phyloP scores from a whole-genome alignment of 2,797 vertebrate species.

The Aselliscus stoliczkanus region DNA sequence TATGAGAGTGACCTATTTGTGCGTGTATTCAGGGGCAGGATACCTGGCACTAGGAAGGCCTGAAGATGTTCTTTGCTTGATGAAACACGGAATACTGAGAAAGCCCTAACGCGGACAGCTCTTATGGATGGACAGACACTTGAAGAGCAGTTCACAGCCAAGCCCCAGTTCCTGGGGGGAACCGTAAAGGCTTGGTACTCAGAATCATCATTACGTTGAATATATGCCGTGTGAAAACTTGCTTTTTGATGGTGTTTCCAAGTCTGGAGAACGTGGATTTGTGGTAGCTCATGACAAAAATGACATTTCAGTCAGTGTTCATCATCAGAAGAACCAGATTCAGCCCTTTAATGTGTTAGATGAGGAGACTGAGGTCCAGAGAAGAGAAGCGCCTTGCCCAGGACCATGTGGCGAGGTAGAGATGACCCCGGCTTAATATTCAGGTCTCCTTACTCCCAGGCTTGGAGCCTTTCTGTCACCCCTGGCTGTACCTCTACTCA shows the following conservation, averaged over 20 bases:
- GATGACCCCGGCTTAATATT: not conserved
- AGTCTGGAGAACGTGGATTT: conserved; percentile 3
- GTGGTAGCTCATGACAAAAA: not conserved
- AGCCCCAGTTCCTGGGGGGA: not conserved
- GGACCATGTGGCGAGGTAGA: not conserved
- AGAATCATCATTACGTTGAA: not conserved
- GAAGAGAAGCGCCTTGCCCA: not conserved
- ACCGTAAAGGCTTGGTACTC: not conserved
- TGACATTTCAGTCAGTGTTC: not conserved
- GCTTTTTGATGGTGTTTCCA: not conserved
- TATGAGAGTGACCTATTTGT: not conserved
- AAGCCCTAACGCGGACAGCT: not conserved
- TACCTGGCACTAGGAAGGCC: not conserved
- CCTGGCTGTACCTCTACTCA: not conserved
- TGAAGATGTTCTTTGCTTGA: not conserved
- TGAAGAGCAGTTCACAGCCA: not conserved
- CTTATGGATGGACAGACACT: not conserved
- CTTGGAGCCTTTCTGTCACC: not conserved
- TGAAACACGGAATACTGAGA: not conserved
- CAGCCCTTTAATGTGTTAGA: not conserved
- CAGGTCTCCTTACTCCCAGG: not conserved
- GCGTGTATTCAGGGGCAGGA: not conserved
- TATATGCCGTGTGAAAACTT: not conserved
- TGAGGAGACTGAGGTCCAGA: not conserved
- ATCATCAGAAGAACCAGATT: not conserved